Evolutionary conservation across 2,113 vertebrate genomes (phyloP).

Genomic region (Cyprinodon tularosa): DNA sequence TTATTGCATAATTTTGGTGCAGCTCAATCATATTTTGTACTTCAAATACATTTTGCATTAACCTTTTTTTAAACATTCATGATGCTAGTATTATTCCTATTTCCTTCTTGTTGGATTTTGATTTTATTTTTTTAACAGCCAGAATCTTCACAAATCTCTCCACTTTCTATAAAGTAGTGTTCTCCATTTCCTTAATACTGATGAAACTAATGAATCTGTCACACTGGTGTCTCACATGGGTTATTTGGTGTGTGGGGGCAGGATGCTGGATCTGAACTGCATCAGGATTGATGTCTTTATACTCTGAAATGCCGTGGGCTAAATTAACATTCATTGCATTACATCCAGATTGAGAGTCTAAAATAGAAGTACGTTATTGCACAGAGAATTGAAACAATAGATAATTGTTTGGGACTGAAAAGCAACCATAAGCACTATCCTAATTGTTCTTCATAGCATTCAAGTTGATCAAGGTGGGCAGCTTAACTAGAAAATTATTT

Average conservation of each 20-base stretch:
- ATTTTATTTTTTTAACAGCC: neutral
- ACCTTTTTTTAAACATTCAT: neutral
- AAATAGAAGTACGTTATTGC: slow-evolving; percentile 26
- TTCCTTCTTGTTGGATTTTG: neutral
- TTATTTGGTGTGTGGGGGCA: neutral
- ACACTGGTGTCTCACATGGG: slow-evolving; percentile 19
- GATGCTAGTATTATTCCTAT: neutral
- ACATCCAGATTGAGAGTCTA: slow-evolving; percentile 50
- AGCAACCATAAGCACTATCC: neutral
- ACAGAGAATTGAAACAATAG: slow-evolving; percentile 36
- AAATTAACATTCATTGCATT: slow-evolving; percentile 67
- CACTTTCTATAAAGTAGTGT: neutral
- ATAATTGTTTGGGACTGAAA: slow-evolving; percentile 17
- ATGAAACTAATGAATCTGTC: slow-evolving; percentile 6
- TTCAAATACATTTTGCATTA: neutral
- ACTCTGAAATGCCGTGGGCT: slow-evolving; percentile 51
- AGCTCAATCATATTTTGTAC: neutral
- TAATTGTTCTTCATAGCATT: slow-evolving; percentile 30
- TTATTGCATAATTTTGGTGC: neutral
- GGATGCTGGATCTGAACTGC: neutral
- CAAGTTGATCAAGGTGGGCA: slow-evolving; percentile 35
- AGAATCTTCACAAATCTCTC: neutral
- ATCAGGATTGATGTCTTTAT: slow-evolving; percentile 69
- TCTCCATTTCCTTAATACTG: neutral
- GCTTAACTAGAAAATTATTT: slow-evolving; percentile 22